These are phyloP conservation scores for Canis aureus DNA, from an alignment of 2,113 vertebrate species.

Conservation along the genomic window DNA sequence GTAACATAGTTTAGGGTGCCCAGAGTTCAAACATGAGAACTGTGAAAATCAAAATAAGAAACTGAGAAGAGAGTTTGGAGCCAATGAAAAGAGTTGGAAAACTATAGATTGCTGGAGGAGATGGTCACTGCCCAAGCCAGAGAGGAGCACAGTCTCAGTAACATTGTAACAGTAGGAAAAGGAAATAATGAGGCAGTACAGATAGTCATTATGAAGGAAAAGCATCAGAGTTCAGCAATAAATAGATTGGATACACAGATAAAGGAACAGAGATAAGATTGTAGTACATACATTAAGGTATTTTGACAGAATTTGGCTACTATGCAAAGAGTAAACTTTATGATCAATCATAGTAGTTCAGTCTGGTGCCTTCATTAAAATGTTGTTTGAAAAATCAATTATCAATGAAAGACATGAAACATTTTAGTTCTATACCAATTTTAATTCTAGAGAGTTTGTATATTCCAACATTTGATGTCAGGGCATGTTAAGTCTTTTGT, in stretches of 20 bases:
- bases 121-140: neutral
- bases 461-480: neutral
- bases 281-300: neutral
- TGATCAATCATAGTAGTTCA: neutral
- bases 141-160: neutral
- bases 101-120: neutral
- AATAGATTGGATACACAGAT: neutral
- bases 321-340: neutral
- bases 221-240: neutral
- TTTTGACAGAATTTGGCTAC: neutral
- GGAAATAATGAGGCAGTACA: neutral
- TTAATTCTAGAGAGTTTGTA: neutral
- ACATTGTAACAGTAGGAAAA: neutral
- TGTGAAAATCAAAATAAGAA: neutral
- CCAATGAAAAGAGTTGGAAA: neutral
- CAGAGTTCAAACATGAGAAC: neutral
- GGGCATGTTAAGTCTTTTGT: neutral
- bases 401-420: neutral
- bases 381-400: constrained; percentile 29
- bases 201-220: neutral
- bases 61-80: neutral
- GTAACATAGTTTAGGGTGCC: neutral
- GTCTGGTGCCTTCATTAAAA: neutral
- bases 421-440: neutral
- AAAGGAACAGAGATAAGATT: neutral